Conservation (phyloP, 2,888 invertebrate genomes). For the Plemyria rubiginata region DNA sequence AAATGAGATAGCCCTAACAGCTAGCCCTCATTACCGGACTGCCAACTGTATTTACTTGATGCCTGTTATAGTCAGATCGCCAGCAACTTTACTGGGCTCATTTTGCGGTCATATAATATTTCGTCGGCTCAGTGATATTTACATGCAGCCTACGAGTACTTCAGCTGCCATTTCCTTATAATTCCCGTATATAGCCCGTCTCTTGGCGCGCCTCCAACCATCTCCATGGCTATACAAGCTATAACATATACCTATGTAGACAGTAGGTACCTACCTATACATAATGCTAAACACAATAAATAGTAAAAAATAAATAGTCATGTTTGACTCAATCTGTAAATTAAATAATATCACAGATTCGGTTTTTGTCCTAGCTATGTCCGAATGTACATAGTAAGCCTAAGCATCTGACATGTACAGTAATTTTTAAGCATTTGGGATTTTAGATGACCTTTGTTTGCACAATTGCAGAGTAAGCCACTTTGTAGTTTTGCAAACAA, state of each 20-base stretch:
- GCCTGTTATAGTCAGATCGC: conserved; percentile 2
- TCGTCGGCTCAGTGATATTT: conserved; percentile 18
- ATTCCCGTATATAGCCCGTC: conserved; percentile 29
- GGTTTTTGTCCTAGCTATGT: too few relatives aligned
- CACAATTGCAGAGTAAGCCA: too few relatives aligned
- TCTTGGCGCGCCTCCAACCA: conserved; percentile 26
- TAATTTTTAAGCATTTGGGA: too few relatives aligned
- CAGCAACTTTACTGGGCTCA: conserved; percentile 4
- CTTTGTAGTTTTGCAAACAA: too few relatives aligned
- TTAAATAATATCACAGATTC: too few relatives aligned
- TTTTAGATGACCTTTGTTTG: too few relatives aligned
- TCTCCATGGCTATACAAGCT: conserved; percentile 11
- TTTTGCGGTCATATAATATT: conserved; percentile 2
- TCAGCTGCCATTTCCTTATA: conserved; percentile 25
- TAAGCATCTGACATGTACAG: too few relatives aligned
- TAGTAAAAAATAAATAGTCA: too few relatives aligned
- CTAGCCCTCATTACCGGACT: background rate
- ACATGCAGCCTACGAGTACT: conserved; percentile 14
- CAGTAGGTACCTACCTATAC: too few relatives aligned
- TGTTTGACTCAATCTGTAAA: too few relatives aligned
- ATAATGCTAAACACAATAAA: too few relatives aligned
- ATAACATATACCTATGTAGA: background rate
- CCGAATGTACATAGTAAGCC: too few relatives aligned
- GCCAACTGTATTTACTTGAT: background rate
- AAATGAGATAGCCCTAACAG: background rate